phyloP scores from a whole-genome alignment of 2,797 vertebrate genomes.

The Phaenicophaeus curvirostris region DNA sequence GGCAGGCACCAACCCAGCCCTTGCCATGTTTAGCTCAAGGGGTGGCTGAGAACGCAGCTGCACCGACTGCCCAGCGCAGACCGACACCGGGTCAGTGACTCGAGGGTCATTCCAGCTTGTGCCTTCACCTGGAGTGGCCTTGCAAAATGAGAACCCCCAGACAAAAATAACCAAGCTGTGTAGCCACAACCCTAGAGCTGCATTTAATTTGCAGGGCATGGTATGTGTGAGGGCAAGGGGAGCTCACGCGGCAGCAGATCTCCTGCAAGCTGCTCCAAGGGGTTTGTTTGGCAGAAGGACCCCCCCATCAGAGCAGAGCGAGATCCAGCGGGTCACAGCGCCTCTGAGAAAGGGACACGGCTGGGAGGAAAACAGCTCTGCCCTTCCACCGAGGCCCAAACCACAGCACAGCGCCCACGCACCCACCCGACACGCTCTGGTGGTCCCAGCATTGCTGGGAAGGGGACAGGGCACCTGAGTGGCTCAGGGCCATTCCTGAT shows the following conservation, averaged over 20 bases:
- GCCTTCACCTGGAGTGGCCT: not conserved
- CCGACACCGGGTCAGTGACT: not conserved
- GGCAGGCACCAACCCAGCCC: not conserved
- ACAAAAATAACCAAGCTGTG: not conserved
- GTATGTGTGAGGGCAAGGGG: not conserved
- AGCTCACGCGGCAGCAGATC: not conserved
- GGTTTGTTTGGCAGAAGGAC: not conserved
- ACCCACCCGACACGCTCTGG: accelerated
- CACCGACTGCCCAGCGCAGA: not conserved
- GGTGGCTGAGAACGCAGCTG: not conserved
- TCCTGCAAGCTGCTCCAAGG: not conserved
- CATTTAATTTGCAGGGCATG: not conserved
- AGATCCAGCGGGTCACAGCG: not conserved
- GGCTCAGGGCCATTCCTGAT: not conserved
- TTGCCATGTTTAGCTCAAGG: not conserved
- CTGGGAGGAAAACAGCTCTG: not conserved
- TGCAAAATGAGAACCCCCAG: not conserved
- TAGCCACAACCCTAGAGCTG: not conserved
- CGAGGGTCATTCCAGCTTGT: not conserved
- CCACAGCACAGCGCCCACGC: not conserved
- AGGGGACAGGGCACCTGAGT: not conserved
- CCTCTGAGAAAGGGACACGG: accelerated
- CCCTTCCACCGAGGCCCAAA: not conserved
- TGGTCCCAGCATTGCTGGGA: accelerated
- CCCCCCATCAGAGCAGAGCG: not conserved